Evolutionary conservation across 2,888 invertebrate species (phyloP).

Genomic region (Sinohyriopsis cumingii): DNA sequence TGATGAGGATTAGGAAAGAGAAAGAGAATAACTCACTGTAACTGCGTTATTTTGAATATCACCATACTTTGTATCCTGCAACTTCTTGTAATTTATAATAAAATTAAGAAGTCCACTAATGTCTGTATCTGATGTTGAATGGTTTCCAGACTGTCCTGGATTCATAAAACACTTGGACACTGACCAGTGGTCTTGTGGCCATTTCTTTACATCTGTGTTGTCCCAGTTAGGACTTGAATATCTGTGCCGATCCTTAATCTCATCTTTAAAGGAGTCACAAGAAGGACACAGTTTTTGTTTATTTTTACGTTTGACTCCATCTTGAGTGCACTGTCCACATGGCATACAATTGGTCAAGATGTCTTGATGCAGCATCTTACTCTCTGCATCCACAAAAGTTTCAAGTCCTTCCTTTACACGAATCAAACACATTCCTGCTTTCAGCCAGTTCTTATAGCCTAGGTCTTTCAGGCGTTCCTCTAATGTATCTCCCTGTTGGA

Average conservation of each 20-base stretch:
- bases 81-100: neutral
- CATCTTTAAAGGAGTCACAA: neutral
- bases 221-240: neutral
- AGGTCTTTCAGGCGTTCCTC: neutral
- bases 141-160: neutral
- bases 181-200: neutral
- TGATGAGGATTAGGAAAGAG: no score
- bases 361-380: neutral
- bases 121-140: neutral
- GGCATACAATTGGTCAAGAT: neutral
- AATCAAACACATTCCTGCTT: neutral
- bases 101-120: neutral
- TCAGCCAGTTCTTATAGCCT: neutral
- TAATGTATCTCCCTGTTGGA: neutral
- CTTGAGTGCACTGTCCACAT: neutral
- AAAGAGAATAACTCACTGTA: no score
- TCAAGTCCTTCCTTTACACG: neutral
- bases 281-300: neutral
- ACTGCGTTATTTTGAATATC: no score
- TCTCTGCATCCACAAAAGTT: neutral
- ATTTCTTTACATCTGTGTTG: neutral
- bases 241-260: neutral
- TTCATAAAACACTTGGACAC: slow-evolving; percentile 4
- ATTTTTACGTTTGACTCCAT: neutral
- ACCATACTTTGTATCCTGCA: neutral